Conservation (phyloP, 2,113 vertebrate genomes). For the Hystrix cristata region DNA sequence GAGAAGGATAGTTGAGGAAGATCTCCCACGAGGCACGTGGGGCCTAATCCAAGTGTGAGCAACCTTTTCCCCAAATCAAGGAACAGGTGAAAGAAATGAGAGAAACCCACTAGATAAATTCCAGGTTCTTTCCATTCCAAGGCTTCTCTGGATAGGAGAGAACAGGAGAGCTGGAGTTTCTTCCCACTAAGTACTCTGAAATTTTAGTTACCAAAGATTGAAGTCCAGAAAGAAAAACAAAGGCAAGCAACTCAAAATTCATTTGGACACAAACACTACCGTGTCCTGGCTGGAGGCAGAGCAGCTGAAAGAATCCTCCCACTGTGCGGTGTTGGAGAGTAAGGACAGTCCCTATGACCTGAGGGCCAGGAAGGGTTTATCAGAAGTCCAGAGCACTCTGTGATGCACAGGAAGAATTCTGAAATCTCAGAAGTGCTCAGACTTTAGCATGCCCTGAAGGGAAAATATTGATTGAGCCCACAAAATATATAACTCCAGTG, state of each 20-base stretch:
- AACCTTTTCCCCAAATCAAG: background rate
- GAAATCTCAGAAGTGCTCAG: background rate
- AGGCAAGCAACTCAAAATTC: background rate
- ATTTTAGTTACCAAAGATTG: background rate
- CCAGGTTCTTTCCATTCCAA: background rate
- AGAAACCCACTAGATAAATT: background rate
- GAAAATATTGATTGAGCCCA: background rate
- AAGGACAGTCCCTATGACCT: background rate
- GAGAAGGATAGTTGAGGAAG: background rate
- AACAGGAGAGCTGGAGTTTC: background rate
- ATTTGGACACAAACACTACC: no score
- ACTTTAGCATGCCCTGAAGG: background rate
- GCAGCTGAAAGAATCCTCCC: background rate
- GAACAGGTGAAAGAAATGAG: background rate
- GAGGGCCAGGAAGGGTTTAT: background rate
- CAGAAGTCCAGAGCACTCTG: background rate
- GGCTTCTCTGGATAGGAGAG: background rate
- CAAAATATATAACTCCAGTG: background rate
- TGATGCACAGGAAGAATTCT: background rate
- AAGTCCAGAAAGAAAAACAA: background rate
- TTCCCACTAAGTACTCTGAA: background rate
- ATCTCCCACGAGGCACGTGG: background rate
- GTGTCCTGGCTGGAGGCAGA: background rate
- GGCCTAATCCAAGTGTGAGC: background rate
- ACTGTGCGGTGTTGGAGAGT: background rate